phyloP scores from a whole-genome alignment of 1,140 invertebrate species.

The Trinorchestia longiramus region DNA sequence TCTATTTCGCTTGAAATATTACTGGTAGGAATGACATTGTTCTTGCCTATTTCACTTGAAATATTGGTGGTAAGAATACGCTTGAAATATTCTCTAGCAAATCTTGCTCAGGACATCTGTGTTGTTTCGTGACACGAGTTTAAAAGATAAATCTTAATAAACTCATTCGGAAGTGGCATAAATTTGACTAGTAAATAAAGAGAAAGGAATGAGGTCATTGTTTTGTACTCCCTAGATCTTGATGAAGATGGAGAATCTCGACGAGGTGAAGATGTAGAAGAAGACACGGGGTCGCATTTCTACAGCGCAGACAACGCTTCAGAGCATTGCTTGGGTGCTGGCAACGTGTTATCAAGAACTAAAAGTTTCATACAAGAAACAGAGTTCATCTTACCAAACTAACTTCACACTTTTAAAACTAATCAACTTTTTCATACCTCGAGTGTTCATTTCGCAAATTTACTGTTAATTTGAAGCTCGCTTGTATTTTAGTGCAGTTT shows the following conservation, averaged over 20 bases:
- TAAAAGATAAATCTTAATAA: background rate
- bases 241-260: conserved; percentile 69
- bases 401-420: background rate
- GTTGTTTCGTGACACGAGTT: no score
- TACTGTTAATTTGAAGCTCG: background rate
- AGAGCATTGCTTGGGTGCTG: conserved; percentile 58
- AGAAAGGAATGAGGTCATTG: background rate
- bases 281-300: background rate
- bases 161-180: no score
- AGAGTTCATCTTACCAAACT: background rate
- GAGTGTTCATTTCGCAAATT: background rate
- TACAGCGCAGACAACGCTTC: conserved; percentile 56
- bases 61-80: no score
- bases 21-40: no score
- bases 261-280: conserved; percentile 41
- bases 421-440: background rate
- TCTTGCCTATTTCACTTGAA: no score
- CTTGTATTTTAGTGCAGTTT: no score
- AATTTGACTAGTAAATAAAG: background rate
- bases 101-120: no score
- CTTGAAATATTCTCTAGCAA: no score
- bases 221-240: conserved; percentile 26
- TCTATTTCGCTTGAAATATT: background rate
- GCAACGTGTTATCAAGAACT: background rate
- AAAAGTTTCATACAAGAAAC: background rate